Conservation (phyloP, 2,797 vertebrate species). For the Pseudochaenichthys georgianus region DNA sequence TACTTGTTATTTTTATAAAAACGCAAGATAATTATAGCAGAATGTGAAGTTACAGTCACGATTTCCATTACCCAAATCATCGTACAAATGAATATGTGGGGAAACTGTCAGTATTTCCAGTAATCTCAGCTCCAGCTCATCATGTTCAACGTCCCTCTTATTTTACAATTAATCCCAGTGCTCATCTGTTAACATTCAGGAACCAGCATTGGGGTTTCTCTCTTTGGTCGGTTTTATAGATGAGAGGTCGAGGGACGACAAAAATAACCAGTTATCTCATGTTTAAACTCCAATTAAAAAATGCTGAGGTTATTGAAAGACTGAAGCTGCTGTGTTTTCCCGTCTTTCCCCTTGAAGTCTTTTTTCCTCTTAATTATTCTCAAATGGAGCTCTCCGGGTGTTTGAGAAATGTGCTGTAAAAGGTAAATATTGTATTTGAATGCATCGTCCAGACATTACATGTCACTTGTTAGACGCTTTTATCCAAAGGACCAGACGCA, state of each 20-base stretch:
- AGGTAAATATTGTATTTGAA: conserved; percentile 84
- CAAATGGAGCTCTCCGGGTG: conserved; percentile 70
- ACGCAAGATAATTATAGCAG: conserved; percentile 20
- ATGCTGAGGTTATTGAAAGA: conserved; percentile 46
- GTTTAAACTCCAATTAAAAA: conserved; percentile 51
- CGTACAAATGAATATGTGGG: conserved; percentile 48
- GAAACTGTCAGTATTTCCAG: conserved; percentile 64
- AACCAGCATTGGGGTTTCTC: conserved; percentile 43
- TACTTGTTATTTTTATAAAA: conserved; percentile 42
- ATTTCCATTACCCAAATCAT: conserved; percentile 56
- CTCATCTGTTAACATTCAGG: conserved; percentile 67
- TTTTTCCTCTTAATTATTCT: conserved; percentile 73
- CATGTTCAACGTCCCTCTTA: conserved; percentile 43
- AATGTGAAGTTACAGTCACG: conserved; percentile 39
- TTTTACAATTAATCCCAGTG: conserved; percentile 54
- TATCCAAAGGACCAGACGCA: conserved; percentile 28
- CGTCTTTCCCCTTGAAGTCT: conserved; percentile 59
- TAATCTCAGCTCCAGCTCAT: conserved; percentile 46
- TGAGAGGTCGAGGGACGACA: conserved; percentile 24
- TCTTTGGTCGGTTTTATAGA: conserved; percentile 40
- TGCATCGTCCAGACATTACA: conserved; percentile 62
- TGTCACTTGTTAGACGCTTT: too few relatives aligned
- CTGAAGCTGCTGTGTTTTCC: conserved; percentile 38
- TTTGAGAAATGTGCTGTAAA: conserved; percentile 80
- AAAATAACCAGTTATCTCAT: conserved; percentile 53